Base-by-base conservation (phyloP, 2,797 vertebrate genomes). In the Clarias platycephalus region DNA sequence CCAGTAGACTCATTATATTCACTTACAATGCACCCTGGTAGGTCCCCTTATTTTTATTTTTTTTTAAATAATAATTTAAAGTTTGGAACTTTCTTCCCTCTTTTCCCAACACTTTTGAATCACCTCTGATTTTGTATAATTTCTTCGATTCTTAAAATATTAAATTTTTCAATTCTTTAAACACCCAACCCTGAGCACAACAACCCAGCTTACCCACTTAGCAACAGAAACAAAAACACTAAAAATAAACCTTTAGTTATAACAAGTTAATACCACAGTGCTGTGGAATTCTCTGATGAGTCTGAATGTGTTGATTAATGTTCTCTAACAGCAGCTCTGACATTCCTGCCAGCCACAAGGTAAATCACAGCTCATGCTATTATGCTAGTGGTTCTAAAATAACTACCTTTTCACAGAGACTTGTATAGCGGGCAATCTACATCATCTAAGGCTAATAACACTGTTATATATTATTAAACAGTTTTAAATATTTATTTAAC, bases 301-400 rank as follows among this genome's bases (percentile, higher is more conserved):
- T 76, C 72, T 34, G 74, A 76, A 76, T 5, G 18, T 76, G 55
- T 13, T 76, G 53, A 34, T 76, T 58, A 12, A 22, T 76, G 20
- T 58, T 77, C 31, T n/a, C 15, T n/a, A 60, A n/a, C 28, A 60
- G 31, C 75, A 76, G 18, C 53, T 76, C 53, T 76, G 53, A 57
- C 53, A 37, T 0, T 37, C 60, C 22, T 77, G 28, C 22, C 3
- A 5, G 55, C 31, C 60, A 22, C 5, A 60, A 37, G 31, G 13
- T 60, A 60, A 60, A 77, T 60, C 31, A 60, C 55, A 77, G 74
- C 12, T 74, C 16, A 22, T 55, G 20, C 26, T 31, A 31, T 31
- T 31, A 31, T 20, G 3, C 2, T 74, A 28, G 53, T 55, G 26
- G 4, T 31, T 20, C 40, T 75, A 20, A 0, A 31, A 26, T 20